Evolutionary conservation across 1,140 invertebrate genomes (phyloP).

Genomic region (Leptopilina clavipes): DNA sequence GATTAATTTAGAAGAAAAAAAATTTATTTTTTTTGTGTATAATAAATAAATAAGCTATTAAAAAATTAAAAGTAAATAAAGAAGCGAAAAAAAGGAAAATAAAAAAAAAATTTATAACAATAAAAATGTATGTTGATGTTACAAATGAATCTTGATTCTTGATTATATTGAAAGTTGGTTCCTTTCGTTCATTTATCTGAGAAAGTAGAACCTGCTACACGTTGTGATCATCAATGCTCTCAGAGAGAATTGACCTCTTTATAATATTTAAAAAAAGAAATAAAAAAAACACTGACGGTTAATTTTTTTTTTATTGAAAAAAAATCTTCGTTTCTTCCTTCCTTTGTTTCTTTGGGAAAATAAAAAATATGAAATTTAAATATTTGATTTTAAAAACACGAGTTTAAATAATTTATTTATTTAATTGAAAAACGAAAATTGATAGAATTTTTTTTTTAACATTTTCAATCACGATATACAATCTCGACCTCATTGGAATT

Average conservation of each 20-base stretch:
- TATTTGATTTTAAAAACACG: not conserved
- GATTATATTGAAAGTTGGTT: constrained; percentile 1
- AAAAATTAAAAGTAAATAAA: too few species aligned
- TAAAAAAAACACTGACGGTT: too few species aligned
- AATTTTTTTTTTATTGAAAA: too few species aligned
- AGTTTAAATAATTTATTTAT: not conserved
- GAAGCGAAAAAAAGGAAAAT: not conserved
- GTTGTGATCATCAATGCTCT: not conserved
- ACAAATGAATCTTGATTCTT: not conserved
- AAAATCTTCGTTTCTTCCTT: too few species aligned
- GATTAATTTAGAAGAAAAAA: too few species aligned
- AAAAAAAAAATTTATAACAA: not conserved
- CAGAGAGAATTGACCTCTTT: not conserved
- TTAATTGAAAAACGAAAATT: not conserved
- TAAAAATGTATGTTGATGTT: not conserved
- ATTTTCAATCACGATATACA: constrained; percentile 52
- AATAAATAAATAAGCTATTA: too few species aligned
- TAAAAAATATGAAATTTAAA: constrained; percentile 16
- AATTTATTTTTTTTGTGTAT: too few species aligned
- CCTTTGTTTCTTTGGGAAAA: constrained; percentile 11
- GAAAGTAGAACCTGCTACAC: constrained; percentile 16
- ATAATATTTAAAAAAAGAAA: not conserved
- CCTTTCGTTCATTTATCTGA: not conserved
- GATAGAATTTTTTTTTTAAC: constrained; percentile 48
- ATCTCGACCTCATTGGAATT: constrained; percentile 54